A percentile compares a stretch with the other conserved stretches of the same genome.
These are phyloP conservation scores for Ophiodon elongatus DNA, from an alignment of 2,113 vertebrate genomes.

Conservation along the genomic window DNA sequence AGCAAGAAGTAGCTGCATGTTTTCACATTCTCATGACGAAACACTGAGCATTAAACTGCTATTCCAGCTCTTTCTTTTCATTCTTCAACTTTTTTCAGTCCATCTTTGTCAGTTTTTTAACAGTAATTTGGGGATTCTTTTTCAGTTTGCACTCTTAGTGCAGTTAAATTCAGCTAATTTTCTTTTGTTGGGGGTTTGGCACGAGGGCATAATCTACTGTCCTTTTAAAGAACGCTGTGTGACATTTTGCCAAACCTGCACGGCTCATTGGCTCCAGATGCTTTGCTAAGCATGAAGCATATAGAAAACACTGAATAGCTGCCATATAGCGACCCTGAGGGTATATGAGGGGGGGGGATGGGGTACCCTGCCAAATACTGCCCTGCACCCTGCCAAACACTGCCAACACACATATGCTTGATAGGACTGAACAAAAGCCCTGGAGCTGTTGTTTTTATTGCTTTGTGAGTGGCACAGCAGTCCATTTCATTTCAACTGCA, in stretches of 20 bases:
- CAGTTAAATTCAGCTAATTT: conserved; percentile 45
- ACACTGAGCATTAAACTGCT: background rate
- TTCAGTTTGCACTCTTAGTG: conserved; percentile 3
- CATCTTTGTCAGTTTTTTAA: background rate
- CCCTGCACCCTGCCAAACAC: conserved; percentile 67
- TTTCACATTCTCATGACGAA: conserved; percentile 19
- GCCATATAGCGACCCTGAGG: conserved; percentile 73
- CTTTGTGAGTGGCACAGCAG: conserved; percentile 67
- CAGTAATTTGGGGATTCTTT: background rate
- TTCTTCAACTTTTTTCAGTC: background rate
- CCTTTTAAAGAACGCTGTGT: conserved; percentile 66
- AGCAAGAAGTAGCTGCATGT: conserved; percentile 16
- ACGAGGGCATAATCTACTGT: conserved; percentile 63
- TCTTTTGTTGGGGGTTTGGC: conserved; percentile 47
- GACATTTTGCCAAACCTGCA: conserved; percentile 73
- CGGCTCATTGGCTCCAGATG: conserved; percentile 83
- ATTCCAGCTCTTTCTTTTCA: background rate
- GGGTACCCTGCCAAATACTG: conserved; percentile 66
- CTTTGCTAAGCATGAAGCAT: conserved; percentile 80
- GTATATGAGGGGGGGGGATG: conserved; percentile 44
- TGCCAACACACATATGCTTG: conserved; percentile 76
- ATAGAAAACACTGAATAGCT: conserved; percentile 77
- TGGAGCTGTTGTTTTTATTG: conserved; percentile 77
- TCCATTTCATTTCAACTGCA: conserved; percentile 70
- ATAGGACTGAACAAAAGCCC: conserved; percentile 72